Evolutionary conservation across 2,797 vertebrate species (phyloP), one percentile per base, ranked within the genome.

Genomic region (Smutsia temminckii): DNA sequence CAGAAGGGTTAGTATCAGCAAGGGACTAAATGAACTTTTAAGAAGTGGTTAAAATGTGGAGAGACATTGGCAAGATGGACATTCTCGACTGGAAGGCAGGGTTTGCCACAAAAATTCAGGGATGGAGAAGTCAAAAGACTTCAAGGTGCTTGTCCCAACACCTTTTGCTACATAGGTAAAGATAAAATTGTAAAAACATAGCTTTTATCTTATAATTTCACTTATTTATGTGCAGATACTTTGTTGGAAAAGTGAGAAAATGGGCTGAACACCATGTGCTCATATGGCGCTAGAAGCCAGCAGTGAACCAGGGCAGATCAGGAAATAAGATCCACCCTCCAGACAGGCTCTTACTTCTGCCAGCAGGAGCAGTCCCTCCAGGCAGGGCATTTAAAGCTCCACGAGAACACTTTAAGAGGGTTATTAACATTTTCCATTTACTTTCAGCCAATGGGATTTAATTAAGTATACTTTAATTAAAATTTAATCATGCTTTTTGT

Each of bases 401-500:
- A 51, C 3, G 7, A 46, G 92, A 95, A 95, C 88, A 61, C 49
- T 88, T 74, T 63, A 89, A 71, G n/a, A 89, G 17, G 49, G 85
- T 94, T 97, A 97, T 97, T 96, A 86, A 80, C 46, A 93, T 94
- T 97, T 97, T 95, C 95, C 95, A 96, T 94, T 97, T 85, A 55
- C 83, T 97, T 95, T 86, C 46, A 86, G 75, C 85, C 95, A 96
- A 96, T 63, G 91, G 94, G 93, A 96, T 97, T 97, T 97, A 97
- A 97, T 97, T 97, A 97, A 96, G 95, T 92, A 97, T 89, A 95
- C 55, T 97, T 97, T 96, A 97, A 97, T 97, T 97, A 97, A 97
- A 97, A 95, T 92, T 89, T 95, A 96, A 97, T 96, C 95, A 96
- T 29, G 63, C 81, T 96, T 81, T 78, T 80, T 83, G 77, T 72